Conservation (phyloP, 1,140 invertebrate genomes). For the Phymorhynchus buccinoides region DNA sequence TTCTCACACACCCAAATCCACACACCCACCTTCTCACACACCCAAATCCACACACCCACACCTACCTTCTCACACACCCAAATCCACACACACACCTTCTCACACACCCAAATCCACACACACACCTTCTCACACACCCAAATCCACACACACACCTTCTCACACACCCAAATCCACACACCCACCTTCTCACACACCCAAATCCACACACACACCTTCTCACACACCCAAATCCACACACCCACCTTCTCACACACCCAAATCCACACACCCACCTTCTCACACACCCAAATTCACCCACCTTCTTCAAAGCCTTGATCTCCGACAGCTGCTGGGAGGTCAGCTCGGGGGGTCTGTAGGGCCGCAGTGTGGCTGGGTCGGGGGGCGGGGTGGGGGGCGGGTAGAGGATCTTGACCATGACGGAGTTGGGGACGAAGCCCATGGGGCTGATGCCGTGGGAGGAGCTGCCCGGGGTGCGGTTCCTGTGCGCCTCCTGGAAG, state of each 20-base stretch:
- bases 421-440: constrained; percentile 70
- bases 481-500: constrained; percentile 58
- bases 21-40: background rate
- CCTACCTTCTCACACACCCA: background rate
- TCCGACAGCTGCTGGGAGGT: constrained; percentile 58
- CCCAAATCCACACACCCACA: background rate
- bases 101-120: background rate
- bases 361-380: constrained; percentile 41
- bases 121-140: background rate
- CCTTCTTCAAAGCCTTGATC: constrained; percentile 45
- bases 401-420: constrained; percentile 66
- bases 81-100: background rate
- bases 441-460: constrained; percentile 37
- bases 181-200: too few species aligned
- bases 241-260: background rate
- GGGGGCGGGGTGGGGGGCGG: constrained; percentile 51
- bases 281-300: constrained; percentile 11
- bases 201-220: too few species aligned
- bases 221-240: too few species aligned
- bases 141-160: background rate
- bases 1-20: background rate
- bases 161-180: too few species aligned
- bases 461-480: constrained; percentile 44
- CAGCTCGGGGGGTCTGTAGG: constrained; percentile 60
- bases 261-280: background rate